Conservation (phyloP, 2,888 invertebrate genomes). For the Drosophila recens region DNA sequence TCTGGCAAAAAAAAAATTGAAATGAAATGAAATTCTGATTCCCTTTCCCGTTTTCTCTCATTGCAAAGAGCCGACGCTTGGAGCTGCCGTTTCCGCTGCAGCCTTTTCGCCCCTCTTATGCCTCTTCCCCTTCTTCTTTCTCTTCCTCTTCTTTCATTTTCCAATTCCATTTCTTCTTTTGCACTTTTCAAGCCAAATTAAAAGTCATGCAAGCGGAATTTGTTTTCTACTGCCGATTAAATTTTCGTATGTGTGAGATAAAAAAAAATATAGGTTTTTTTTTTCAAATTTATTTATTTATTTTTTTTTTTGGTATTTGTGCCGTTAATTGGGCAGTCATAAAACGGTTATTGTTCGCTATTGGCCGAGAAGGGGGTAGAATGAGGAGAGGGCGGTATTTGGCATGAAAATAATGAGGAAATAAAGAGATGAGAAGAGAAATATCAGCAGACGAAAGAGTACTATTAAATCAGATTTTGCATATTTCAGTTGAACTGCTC, state of each 20-base stretch:
- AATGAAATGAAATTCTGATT: slow-evolving; percentile 16
- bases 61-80: slow-evolving; percentile 6
- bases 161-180: slow-evolving; percentile 29
- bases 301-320: slow-evolving; percentile 18
- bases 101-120: slow-evolving; percentile 19
- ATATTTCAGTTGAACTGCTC: neutral
- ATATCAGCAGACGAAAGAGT: neutral
- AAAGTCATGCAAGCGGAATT: slow-evolving; percentile 67
- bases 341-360: slow-evolving; percentile 19
- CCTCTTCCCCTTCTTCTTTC: neutral
- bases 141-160: slow-evolving; percentile 20
- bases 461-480: neutral
- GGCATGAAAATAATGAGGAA: slow-evolving; percentile 31
- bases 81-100: slow-evolving; percentile 60
- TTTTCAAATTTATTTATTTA: neutral
- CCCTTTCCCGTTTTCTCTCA: slow-evolving; percentile 13
- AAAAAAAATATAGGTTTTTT: slow-evolving; percentile 19
- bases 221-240: slow-evolving; percentile 55
- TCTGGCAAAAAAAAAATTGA: slow-evolving; percentile 65
- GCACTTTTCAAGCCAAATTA: slow-evolving; percentile 71
- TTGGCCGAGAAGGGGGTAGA: too few species aligned
- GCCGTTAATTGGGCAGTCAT: slow-evolving; percentile 49
- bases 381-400: neutral
- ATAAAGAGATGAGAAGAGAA: neutral
- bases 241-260: slow-evolving; percentile 44